Percentiles rank a stretch among this genome's conserved stretches.
These are phyloP conservation scores for Apostichopus parvimensis DNA, from an alignment of 35 echinoderm and acorn worm species.

Conservation along the genomic window DNA sequence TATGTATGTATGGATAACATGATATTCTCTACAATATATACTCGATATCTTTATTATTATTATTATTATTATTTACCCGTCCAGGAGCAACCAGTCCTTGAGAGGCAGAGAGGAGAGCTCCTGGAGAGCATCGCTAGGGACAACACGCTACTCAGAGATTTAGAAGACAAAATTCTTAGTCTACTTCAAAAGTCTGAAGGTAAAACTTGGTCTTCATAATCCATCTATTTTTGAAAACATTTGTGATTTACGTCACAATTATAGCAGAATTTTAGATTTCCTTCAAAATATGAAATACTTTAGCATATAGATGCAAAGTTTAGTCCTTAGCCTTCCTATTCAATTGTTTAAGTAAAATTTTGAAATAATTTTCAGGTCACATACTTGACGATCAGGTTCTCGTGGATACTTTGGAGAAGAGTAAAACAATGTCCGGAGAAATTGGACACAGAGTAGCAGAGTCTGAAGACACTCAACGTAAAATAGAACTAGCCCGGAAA, in stretches of 20 bases:
- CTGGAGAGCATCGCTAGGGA: conserved; percentile 96
- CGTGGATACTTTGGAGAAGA: conserved; percentile 88
- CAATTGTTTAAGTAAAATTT: no score
- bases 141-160: conserved; percentile 75
- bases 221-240: no score
- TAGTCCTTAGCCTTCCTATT: no score
- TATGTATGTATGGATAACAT: no score
- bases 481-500: conserved; percentile 88
- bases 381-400: conserved; percentile 96
- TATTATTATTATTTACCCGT: no score
- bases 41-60: neutral
- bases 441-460: conserved; percentile 75
- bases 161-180: conserved; percentile 89
- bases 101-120: conserved; percentile 87
- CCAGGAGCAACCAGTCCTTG: conserved; percentile 90
- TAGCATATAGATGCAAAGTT: no score
- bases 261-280: no score
- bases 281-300: no score
- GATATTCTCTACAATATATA: neutral
- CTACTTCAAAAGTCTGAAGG: conserved; percentile 97
- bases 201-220: neutral
- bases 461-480: conserved; percentile 85
- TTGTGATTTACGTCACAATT: no score
- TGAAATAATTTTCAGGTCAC: conserved; percentile 64
- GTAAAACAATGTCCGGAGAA: conserved; percentile 95